A percentile compares a stretch with the other conserved stretches of the same genome.
phyloP scores from a whole-genome alignment of 2,797 vertebrate genomes.

The Lepilemur ruficaudatus region DNA sequence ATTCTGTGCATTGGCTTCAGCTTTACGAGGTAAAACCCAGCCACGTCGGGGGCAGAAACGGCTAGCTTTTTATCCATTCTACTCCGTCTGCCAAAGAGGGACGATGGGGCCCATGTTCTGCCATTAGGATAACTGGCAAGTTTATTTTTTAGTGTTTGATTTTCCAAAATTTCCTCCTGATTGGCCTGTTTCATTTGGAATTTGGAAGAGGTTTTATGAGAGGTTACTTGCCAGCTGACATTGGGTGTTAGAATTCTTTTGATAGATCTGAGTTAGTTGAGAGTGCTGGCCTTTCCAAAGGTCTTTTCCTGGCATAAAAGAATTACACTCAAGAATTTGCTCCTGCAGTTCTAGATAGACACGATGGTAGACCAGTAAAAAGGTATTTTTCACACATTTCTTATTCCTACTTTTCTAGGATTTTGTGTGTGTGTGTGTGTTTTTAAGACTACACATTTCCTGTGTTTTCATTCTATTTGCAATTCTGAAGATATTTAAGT shows the following conservation, averaged over 20 bases:
- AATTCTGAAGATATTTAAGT: neutral
- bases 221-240: neutral
- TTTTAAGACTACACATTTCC: neutral
- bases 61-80: neutral
- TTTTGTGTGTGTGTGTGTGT: neutral
- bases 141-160: neutral
- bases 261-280: neutral
- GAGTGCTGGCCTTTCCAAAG: neutral
- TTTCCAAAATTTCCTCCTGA: neutral
- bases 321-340: neutral
- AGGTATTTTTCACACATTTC: neutral
- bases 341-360: no score
- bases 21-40: neutral
- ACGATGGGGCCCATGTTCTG: neutral
- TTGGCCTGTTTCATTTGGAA: neutral
- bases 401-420: neutral
- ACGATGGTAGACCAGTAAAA: neutral
- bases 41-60: fast-evolving
- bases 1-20: neutral
- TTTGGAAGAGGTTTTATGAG: neutral
- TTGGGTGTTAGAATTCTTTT: neutral
- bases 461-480: neutral
- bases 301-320: neutral
- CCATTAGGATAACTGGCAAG: neutral
- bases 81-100: neutral